A percentile compares a stretch with the other conserved stretches of the same genome.
phyloP scores from a whole-genome alignment of 2,113 vertebrate species.

The Rallus limicola region DNA sequence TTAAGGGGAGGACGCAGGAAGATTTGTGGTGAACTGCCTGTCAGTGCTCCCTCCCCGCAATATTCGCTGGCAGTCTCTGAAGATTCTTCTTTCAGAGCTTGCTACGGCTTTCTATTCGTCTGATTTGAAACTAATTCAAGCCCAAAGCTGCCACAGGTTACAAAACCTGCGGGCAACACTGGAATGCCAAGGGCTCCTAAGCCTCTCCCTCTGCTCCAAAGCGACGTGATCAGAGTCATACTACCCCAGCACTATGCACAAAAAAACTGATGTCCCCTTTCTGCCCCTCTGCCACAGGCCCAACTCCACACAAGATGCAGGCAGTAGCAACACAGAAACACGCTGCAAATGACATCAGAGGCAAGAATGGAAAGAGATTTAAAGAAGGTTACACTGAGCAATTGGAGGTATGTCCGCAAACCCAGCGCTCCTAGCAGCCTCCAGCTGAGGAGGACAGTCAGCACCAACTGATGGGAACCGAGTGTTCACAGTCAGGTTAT shows the following conservation, averaged over 20 bases:
- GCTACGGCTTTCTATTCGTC: background rate
- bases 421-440: background rate
- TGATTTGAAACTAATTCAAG: background rate
- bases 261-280: background rate
- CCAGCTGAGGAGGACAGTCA: background rate
- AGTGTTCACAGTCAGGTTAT: background rate
- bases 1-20: background rate
- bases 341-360: background rate
- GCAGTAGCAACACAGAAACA: background rate
- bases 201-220: background rate
- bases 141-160: background rate
- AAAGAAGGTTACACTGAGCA: rapidly evolving
- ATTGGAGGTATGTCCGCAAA: background rate
- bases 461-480: background rate
- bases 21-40: background rate
- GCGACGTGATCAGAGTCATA: background rate
- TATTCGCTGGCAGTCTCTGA: background rate
- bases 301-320: background rate
- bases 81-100: background rate
- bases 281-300: background rate
- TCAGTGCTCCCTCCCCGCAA: background rate
- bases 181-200: background rate
- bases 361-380: background rate
- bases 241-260: background rate
- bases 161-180: background rate